A percentile compares a stretch with the other conserved stretches of the same genome.
These are phyloP conservation scores for Lissocephala sabroskyi DNA, from an alignment of 2,888 invertebrate genomes.

Conservation along the genomic window DNA sequence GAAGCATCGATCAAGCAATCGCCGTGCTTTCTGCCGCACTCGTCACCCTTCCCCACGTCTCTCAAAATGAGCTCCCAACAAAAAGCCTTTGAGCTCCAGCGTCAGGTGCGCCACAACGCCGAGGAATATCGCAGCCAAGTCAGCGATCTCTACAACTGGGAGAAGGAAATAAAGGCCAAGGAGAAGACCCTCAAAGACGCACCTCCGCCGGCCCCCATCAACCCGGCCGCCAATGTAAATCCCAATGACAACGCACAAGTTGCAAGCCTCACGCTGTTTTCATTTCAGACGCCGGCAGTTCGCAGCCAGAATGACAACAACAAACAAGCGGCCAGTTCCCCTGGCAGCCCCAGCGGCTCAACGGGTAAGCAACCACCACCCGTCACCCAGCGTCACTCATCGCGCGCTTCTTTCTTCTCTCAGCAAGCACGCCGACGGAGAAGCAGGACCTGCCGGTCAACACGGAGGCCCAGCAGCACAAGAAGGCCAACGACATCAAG, in stretches of 20 bases:
- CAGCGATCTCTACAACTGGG: slow-evolving; percentile 68
- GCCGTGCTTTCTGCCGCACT: too few relatives aligned
- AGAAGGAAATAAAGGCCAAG: slow-evolving; percentile 69
- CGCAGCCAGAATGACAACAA: slow-evolving; percentile 42
- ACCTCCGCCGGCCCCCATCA: too few relatives aligned
- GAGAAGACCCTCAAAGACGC: slow-evolving; percentile 53
- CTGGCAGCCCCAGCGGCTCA: slow-evolving; percentile 24
- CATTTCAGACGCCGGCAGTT: slow-evolving; percentile 33
- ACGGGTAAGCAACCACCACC: not conserved
- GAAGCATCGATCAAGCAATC: too few relatives aligned
- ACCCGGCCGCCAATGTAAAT: slow-evolving; percentile 34
- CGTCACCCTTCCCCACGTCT: too few relatives aligned
- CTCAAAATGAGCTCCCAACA: slow-evolving; percentile 34
- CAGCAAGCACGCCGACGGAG: slow-evolving; percentile 46
- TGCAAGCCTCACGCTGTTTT: not conserved
- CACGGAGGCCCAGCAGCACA: slow-evolving; percentile 43
- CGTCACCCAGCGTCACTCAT: not conserved
- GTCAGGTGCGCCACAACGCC: slow-evolving; percentile 70
- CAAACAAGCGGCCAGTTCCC: not conserved
- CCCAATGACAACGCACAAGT: not conserved
- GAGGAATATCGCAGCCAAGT: slow-evolving; percentile 56
- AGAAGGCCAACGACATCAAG: slow-evolving; percentile 65
- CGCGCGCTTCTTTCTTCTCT: not conserved
- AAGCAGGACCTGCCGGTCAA: slow-evolving; percentile 49
- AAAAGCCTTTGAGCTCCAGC: slow-evolving; percentile 67